These are phyloP conservation scores for Melopsittacus undulatus DNA, from an alignment of 2,797 vertebrate species.

Conservation along the genomic window DNA sequence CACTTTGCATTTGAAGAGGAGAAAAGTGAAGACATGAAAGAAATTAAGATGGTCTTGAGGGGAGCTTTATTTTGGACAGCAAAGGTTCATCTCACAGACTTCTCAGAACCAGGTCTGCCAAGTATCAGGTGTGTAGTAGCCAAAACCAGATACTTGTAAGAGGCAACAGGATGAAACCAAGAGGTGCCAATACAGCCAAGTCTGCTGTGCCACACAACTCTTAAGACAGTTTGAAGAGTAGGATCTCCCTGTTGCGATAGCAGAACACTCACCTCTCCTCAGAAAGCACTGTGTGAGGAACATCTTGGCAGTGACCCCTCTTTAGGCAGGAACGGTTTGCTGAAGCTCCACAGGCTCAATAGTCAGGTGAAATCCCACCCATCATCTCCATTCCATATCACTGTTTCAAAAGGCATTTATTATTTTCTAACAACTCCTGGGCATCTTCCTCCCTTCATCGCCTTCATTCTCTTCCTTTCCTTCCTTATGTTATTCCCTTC, in stretches of 20 bases:
- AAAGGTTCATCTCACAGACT: neutral
- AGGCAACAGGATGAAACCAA: neutral
- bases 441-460: neutral
- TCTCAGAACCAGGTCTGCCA: neutral
- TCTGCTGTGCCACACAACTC: neutral
- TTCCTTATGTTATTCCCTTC: neutral
- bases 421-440: neutral
- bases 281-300: neutral
- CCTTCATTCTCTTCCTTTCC: neutral
- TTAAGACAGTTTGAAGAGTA: neutral
- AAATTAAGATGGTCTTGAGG: neutral
- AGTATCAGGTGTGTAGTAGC: neutral
- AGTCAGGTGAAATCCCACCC: neutral
- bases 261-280: fast-evolving
- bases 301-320: too few relatives aligned
- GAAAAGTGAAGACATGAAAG: neutral
- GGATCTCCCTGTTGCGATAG: neutral
- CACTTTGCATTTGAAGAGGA: neutral
- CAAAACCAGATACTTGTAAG: neutral
- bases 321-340: neutral
- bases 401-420: neutral
- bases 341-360: neutral
- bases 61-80: neutral
- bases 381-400: neutral
- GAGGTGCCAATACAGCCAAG: neutral